phyloP scores from a whole-genome alignment of 2,797 vertebrate species.

The Rhabdomys pumilio region DNA sequence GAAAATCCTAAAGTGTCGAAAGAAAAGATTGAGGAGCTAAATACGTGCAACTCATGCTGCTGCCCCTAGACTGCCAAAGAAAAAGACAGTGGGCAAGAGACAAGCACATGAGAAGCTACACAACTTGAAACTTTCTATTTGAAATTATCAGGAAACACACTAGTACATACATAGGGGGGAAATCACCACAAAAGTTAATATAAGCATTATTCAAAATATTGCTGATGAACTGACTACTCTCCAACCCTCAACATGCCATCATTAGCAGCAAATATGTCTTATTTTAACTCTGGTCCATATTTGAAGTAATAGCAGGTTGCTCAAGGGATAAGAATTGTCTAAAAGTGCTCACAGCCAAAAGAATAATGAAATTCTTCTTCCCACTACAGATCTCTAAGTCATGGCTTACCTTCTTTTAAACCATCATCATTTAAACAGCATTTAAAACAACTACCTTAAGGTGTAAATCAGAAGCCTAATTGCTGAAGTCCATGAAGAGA shows the following conservation, averaged over 20 bases:
- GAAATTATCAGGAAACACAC: neutral
- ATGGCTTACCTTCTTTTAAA: constrained; percentile 8
- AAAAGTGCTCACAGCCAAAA: constrained; percentile 8
- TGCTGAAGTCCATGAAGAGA: constrained; percentile 13
- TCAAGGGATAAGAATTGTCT: neutral
- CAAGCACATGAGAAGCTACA: neutral
- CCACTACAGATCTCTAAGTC: constrained; percentile 11
- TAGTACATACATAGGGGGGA: constrained; percentile 33
- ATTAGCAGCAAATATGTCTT: constrained; percentile 21
- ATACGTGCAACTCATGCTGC: neutral
- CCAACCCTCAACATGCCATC: neutral
- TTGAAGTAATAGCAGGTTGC: constrained; percentile 7
- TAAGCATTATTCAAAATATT: neutral
- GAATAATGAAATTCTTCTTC: constrained; percentile 57
- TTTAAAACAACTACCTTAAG: constrained; percentile 51
- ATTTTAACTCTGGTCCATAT: neutral
- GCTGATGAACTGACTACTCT: neutral
- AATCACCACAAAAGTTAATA: constrained; percentile 20
- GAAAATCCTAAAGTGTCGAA: constrained; percentile 1
- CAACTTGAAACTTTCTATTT: neutral
- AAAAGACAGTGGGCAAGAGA: neutral
- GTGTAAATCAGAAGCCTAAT: constrained; percentile 10
- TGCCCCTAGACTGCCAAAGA: neutral
- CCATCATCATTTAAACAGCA: neutral
- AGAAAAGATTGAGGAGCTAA: constrained; percentile 28